phyloP scores from a whole-genome alignment of 2,888 invertebrate species.

The Harpalus rubripes region DNA sequence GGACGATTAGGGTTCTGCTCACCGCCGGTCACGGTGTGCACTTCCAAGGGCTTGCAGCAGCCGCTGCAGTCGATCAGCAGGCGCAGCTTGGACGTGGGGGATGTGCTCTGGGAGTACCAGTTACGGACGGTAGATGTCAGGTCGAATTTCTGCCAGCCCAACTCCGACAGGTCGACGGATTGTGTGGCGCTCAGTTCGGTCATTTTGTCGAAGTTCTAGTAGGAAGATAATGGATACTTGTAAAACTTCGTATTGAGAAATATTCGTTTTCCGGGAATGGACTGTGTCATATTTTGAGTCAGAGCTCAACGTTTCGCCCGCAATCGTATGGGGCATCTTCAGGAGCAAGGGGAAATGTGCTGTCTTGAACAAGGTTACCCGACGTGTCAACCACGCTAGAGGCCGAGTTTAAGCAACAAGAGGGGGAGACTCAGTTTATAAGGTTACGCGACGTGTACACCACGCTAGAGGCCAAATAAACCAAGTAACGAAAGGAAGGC shows the following conservation, averaged over 20 bases:
- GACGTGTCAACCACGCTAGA: no score
- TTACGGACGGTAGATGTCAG: constrained; percentile 87
- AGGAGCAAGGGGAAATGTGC: no score
- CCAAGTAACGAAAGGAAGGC: no score
- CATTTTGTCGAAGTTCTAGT: constrained; percentile 81
- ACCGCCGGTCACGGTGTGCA: constrained; percentile 79
- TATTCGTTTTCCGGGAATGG: no score
- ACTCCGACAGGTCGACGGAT: constrained; percentile 79
- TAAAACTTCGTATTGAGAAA: background rate
- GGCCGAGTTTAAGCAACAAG: no score
- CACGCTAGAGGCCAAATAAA: no score
- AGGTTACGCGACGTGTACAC: no score
- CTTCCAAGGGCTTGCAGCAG: constrained; percentile 87
- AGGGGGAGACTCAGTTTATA: no score
- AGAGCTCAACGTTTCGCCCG: no score
- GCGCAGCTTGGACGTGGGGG: constrained; percentile 81
- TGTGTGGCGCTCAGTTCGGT: constrained; percentile 81
- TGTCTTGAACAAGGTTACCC: no score
- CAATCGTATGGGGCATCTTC: no score
- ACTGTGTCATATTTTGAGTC: no score
- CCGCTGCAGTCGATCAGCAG: constrained; percentile 92
- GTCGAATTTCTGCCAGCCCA: constrained; percentile 94
- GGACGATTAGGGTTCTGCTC: constrained; percentile 82
- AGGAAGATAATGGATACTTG: constrained; percentile 65
- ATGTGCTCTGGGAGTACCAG: constrained; percentile 81